Percentiles rank a stretch among this genome's conserved stretches.
These are phyloP conservation scores for Astropecten irregularis DNA, from an alignment of 53 echinoderm and acorn worm genomes.

Conservation along the genomic window DNA sequence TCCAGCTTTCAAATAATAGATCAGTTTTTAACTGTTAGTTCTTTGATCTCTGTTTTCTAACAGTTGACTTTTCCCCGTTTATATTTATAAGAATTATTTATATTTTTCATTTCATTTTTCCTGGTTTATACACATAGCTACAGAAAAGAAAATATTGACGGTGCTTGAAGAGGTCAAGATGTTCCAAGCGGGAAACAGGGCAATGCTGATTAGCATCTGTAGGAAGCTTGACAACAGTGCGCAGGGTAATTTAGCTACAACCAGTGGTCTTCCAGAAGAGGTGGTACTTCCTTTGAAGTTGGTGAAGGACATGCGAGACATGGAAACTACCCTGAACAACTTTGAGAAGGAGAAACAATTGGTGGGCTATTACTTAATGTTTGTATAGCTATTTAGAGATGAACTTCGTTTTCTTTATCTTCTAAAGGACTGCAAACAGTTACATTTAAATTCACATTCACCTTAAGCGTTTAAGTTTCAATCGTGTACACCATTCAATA, in stretches of 20 bases:
- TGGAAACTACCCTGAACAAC: constrained; percentile 25
- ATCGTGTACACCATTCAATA: constrained; percentile 5
- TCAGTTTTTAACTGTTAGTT: too few relatives aligned
- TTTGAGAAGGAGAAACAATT: constrained; percentile 36
- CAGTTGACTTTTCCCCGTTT: too few relatives aligned
- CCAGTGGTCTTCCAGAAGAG: constrained; percentile 13
- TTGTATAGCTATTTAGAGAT: constrained; percentile 6
- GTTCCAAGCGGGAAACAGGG: neutral
- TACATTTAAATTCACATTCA: neutral
- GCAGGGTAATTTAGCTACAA: neutral
- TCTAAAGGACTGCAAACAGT: neutral
- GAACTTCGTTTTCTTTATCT: neutral
- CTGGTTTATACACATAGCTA: neutral
- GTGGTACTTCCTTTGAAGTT: constrained; percentile 26
- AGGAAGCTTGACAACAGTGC: neutral
- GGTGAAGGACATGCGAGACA: constrained; percentile 31
- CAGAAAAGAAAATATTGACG: neutral
- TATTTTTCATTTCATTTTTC: too few relatives aligned
- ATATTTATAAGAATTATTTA: too few relatives aligned
- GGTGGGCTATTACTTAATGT: constrained; percentile 16
- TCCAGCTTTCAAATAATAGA: too few relatives aligned
- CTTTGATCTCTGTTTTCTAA: too few relatives aligned
- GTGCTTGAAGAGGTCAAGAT: neutral
- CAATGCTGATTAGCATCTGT: neutral
- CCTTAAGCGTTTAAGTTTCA: constrained; percentile 4